phyloP scores from a whole-genome alignment of 2,888 invertebrate genomes.

The Cheilosia impressa region DNA sequence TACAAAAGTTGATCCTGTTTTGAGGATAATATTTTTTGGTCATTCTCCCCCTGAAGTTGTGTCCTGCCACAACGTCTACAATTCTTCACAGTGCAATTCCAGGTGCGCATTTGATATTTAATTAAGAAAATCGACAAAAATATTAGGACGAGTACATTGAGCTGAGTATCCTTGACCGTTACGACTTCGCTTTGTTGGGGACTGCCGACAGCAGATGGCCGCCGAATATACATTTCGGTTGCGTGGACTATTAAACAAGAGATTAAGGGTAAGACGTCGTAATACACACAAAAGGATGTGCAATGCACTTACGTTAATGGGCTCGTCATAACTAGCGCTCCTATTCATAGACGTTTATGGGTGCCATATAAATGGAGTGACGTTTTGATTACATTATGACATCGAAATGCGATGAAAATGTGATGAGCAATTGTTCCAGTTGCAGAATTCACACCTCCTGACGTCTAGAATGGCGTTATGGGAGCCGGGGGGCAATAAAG shows the following conservation, averaged over 20 bases:
- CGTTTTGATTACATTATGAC: slow-evolving; percentile 38
- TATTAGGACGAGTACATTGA: slow-evolving; percentile 6
- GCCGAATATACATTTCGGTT: slow-evolving; percentile 1
- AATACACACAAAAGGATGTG: slow-evolving; percentile 40
- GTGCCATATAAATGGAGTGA: slow-evolving; percentile 64
- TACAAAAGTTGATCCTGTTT: slow-evolving; percentile 63
- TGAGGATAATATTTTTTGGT: slow-evolving; percentile 57
- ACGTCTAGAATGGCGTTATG: slow-evolving; percentile 24
- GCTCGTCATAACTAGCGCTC: slow-evolving; percentile 28
- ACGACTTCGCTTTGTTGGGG: slow-evolving; percentile 22
- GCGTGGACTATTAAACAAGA: slow-evolving; percentile 12
- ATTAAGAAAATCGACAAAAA: slow-evolving; percentile 62
- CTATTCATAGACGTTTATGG: slow-evolving; percentile 40
- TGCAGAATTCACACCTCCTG: slow-evolving; percentile 56
- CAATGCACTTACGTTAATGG: slow-evolving; percentile 23
- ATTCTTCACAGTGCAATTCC: slow-evolving; percentile 70
- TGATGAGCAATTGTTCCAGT: slow-evolving; percentile 32
- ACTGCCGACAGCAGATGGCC: slow-evolving; percentile 49
- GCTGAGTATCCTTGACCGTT: slow-evolving; percentile 44
- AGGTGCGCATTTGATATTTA: slow-evolving; percentile 66
- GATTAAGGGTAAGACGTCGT: slow-evolving; percentile 21
- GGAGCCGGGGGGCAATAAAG: slow-evolving; percentile 45
- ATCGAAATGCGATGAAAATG: slow-evolving; percentile 12
- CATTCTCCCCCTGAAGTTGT: background rate
- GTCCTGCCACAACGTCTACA: background rate